phyloP scores from a whole-genome alignment of 2,113 vertebrate species.

The Mirza zaza region DNA sequence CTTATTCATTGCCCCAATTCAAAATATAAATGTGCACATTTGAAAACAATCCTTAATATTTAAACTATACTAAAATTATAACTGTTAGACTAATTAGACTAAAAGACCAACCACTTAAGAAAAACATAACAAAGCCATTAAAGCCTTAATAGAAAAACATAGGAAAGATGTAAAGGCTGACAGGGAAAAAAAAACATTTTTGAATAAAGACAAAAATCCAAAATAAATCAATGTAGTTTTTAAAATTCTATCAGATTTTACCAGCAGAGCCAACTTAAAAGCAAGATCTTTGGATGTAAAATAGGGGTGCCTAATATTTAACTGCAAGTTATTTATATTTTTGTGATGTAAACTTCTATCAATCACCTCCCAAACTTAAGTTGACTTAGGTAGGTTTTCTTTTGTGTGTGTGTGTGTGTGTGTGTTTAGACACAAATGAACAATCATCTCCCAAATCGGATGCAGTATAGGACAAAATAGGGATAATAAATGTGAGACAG shows the following conservation, averaged over 20 bases:
- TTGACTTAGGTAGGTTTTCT: neutral
- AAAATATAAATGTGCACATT: conserved; percentile 31
- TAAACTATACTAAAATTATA: conserved; percentile 17
- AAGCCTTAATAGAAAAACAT: neutral
- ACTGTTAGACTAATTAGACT: neutral
- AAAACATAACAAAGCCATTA: too few relatives aligned
- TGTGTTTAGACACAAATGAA: neutral
- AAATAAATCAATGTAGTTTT: neutral
- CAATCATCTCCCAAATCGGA: neutral
- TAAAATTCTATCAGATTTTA: neutral
- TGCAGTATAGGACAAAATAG: neutral
- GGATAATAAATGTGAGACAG: neutral
- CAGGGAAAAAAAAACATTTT: neutral
- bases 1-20: neutral
- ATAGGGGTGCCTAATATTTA: neutral
- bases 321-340: neutral
- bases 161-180: neutral
- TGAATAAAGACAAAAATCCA: conserved; percentile 19
- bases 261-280: neutral
- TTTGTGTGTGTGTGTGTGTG: too few relatives aligned
- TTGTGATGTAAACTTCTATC: neutral
- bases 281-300: neutral
- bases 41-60: conserved; percentile 11
- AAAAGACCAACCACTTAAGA: neutral
- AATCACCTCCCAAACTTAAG: neutral